A percentile compares a stretch with the other conserved stretches of the same genome.
phyloP scores from a whole-genome alignment of 2,797 vertebrate genomes.

The Syngnathus acus region DNA sequence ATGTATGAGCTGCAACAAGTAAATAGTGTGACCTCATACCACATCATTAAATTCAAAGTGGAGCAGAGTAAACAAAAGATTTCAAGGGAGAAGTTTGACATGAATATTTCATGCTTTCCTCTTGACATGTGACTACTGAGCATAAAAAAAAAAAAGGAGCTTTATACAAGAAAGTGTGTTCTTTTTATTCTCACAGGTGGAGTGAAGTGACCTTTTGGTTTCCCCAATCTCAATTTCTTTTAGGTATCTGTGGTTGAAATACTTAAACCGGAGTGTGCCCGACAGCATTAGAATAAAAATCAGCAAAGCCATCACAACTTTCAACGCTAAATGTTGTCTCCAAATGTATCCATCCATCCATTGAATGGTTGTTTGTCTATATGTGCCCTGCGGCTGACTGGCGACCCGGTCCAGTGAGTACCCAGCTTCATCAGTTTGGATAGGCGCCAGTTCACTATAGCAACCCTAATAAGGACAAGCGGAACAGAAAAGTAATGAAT shows the following conservation, averaged over 20 bases:
- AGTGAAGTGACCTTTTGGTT: not conserved
- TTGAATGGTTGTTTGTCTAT: not conserved
- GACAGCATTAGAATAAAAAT: not conserved
- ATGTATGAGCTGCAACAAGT: not conserved
- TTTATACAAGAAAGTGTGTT: not conserved
- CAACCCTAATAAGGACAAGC: not conserved
- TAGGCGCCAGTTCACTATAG: not conserved
- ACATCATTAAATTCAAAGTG: slow-evolving; percentile 1
- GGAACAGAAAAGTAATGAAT: not conserved
- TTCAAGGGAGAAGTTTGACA: not conserved
- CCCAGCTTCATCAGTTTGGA: not conserved
- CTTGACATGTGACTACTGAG: not conserved
- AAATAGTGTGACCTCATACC: not conserved
- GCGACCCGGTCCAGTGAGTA: not conserved
- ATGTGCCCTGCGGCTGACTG: not conserved
- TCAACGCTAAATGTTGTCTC: not conserved
- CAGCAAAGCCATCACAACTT: not conserved
- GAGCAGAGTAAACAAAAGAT: not conserved
- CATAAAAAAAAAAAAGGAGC: not conserved
- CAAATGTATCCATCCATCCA: not conserved
- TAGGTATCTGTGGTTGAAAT: no score
- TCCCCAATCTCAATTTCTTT: no score
- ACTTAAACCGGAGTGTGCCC: not conserved
- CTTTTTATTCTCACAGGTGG: not conserved
- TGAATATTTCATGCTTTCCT: not conserved